Base-by-base conservation (phyloP, 1,140 invertebrate species). In the Teleopsis dalmanni region DNA sequence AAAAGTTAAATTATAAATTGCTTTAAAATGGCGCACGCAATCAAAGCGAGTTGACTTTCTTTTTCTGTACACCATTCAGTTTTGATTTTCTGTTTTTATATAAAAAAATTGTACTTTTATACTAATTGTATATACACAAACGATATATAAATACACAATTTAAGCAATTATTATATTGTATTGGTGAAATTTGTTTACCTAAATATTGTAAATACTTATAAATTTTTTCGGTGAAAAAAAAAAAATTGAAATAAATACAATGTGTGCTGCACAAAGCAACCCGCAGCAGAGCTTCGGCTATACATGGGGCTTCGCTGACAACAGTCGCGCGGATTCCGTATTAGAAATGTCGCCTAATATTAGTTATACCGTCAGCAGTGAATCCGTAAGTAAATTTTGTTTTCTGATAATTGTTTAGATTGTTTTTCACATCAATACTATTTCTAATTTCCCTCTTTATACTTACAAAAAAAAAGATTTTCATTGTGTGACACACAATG, bases 321-420 rank as follows among this genome's bases (percentile, higher is more conserved):
- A 70, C 54, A 62, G 59, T 46, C 59, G 56, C 43, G 55, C 64
- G 44, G 67, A 70, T 51, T 66, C 64, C 38, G 66, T 70, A 34
- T 59, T 70, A 54, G 67, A 70, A 52, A 70, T 70, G 66, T 65
- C 67, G 56, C 64, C 67, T 48, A 70, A 70, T 60, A 68, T 70
- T 50, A 70, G 70, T 53, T 70, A 70, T 48, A 70, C 67, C 41
- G 67, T 70, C 50, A 64, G 65, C 56, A 64, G 66, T 54, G 66
- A 70, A 54, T 64, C 66, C 60, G 66, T 70, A 59, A 69, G 66
- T 59, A 22, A 36, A 18, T 21, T 13, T 31, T 2, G 10, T 2
- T n/a, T n/a, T n/a, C n/a, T n/a, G n/a, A n/a, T n/a, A n/a, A n/a
- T n/a, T n/a, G n/a, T n/a, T n/a, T n/a, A n/a, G n/a, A n/a, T n/a